A percentile compares a stretch with the other conserved stretches of the same genome.
Evolutionary conservation across 2,113 vertebrate species (phyloP).

Genomic region (Cacatua alba): DNA sequence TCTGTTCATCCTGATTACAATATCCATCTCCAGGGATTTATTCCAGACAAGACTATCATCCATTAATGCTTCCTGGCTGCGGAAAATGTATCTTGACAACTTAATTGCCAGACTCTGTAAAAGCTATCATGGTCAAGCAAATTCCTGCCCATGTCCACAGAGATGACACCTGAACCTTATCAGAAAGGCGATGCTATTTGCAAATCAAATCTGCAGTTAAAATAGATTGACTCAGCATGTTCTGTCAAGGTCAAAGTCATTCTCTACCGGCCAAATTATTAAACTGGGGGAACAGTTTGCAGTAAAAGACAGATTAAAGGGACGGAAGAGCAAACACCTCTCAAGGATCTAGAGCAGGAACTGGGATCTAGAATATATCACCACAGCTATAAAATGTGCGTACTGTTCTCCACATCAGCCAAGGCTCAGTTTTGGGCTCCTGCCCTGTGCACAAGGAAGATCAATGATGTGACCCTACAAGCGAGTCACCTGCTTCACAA

Average conservation of each 20-base stretch:
- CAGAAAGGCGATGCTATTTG: background rate
- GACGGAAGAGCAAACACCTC: background rate
- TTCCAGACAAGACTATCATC: conserved; percentile 8
- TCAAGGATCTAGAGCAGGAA: background rate
- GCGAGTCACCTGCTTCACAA: fast-evolving
- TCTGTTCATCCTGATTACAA: background rate
- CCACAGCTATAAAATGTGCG: fast-evolving
- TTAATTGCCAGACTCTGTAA: conserved; percentile 33
- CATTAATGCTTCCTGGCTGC: conserved; percentile 23
- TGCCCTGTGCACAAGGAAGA: background rate
- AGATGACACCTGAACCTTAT: conserved; percentile 21
- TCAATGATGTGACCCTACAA: background rate
- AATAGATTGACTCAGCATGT: conserved; percentile 1
- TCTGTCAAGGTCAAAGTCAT: conserved; percentile 17
- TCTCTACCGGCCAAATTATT: background rate
- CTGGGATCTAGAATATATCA: background rate
- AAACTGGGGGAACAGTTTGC: background rate
- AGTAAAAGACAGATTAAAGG: background rate
- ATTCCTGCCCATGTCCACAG: conserved; percentile 42
- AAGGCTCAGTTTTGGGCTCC: background rate
- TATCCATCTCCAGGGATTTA: background rate
- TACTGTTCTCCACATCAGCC: fast-evolving
- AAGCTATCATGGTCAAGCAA: conserved; percentile 38
- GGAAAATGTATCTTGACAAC: conserved; percentile 42
- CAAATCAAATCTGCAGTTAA: conserved; percentile 30